Evolutionary conservation across 1,140 invertebrate genomes (phyloP), one percentile per base, ranked within the genome.

Genomic region (Drosophila sechellia): DNA sequence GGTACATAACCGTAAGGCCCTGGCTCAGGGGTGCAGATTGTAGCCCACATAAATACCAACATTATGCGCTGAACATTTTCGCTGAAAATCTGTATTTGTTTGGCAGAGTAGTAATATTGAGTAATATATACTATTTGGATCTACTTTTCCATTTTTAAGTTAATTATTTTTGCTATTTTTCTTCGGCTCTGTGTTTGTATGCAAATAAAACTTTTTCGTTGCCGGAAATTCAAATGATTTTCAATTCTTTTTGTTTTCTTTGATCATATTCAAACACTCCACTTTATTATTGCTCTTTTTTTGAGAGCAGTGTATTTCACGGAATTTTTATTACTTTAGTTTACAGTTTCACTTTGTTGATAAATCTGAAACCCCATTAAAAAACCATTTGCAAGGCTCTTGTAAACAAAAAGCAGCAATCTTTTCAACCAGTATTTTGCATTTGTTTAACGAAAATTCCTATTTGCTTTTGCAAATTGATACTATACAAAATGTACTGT

Each of bases 1-100:
- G 20, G 70, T 40, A 73, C 69, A 48, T 13, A 55, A 55, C 27
- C 13, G 15, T 68, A 55, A 34, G 49, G 17, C 42, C 22, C 12
- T 12, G 12, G 20, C 1, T 10, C 27, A 17, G 20, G 5, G 27
- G 11, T 17, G 22, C 5, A 37, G 31, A 66, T 63, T 12, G 25
- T 3, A 12, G 8, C 13, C 20, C 4, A 15, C 34, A 61, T 61
- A 61, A 42, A 22, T 31, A 17, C 5, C 1, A n/a, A 35, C 31
- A 5, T 34, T 34, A 34, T 34, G 37, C 20, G n/a, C 25, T 22
- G 10, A 42, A 39, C 37, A 58, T 22, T 17, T 58, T 57, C 15
- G 34, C 22, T 20, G 10, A 8, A 31, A 22, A 42, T 12, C 10
- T 42, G 2, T 4, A 31, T 31, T 57, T 31, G 27, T 31, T 31